Conservation (phyloP, 2,888 invertebrate genomes). For the Schrankia costaestrigalis region DNA sequence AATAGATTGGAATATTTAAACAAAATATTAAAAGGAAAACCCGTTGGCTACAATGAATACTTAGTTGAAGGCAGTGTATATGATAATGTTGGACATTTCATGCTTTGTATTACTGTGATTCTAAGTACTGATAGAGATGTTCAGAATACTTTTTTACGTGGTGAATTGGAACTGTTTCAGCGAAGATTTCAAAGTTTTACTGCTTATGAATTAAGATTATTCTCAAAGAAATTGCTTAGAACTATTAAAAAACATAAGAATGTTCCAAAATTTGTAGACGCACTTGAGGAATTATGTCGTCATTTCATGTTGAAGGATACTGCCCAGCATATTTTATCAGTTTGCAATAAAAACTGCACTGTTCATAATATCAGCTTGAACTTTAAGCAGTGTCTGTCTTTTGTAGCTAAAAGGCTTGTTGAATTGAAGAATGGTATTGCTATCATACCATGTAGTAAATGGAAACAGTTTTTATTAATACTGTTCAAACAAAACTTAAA, state of each 20-base stretch:
- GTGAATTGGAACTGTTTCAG: slow-evolving; percentile 58
- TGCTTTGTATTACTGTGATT: slow-evolving; percentile 66
- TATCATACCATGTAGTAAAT: slow-evolving; percentile 76
- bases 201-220: slow-evolving; percentile 58
- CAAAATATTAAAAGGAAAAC: slow-evolving; percentile 47
- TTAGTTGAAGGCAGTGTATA: slow-evolving; percentile 80
- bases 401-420: slow-evolving; percentile 77
- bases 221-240: slow-evolving; percentile 58
- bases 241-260: slow-evolving; percentile 45
- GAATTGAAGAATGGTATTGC: slow-evolving; percentile 75
- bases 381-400: slow-evolving; percentile 77
- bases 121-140: slow-evolving; percentile 51
- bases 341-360: slow-evolving; percentile 44
- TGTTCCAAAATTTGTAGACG: slow-evolving; percentile 33
- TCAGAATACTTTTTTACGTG: slow-evolving; percentile 49
- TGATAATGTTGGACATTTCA: slow-evolving; percentile 82
- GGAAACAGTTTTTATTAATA: slow-evolving; percentile 73
- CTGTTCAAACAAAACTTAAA: slow-evolving; percentile 70
- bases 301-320: slow-evolving; percentile 57
- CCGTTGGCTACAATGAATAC: slow-evolving; percentile 71
- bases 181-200: slow-evolving; percentile 44
- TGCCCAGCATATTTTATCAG: slow-evolving; percentile 52
- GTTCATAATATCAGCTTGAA: slow-evolving; percentile 62
- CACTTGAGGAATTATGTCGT: slow-evolving; percentile 52
- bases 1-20: slow-evolving; percentile 76